Evolutionary conservation across 92 coral and sea anemone species (phyloP).

Genomic region (Heteractis magnifica): DNA sequence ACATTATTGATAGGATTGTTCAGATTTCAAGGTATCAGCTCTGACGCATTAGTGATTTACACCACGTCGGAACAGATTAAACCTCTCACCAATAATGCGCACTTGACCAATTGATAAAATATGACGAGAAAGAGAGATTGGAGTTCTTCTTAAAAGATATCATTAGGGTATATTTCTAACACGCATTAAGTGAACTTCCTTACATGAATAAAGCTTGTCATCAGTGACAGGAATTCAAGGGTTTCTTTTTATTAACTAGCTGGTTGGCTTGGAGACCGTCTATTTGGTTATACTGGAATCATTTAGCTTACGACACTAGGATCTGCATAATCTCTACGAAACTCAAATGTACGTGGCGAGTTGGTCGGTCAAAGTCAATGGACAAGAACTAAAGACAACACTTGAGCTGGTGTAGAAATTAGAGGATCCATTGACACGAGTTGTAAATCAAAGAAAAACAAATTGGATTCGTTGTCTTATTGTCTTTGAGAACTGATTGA

Average conservation of each 20-base stretch:
- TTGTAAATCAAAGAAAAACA: constrained; percentile 31
- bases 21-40: constrained; percentile 5
- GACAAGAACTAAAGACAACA: background rate
- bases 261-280: constrained; percentile 26
- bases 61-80: constrained; percentile 35
- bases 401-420: background rate
- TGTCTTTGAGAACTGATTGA: constrained; percentile 60
- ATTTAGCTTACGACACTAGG: background rate
- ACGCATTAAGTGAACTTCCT: constrained; percentile 24
- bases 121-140: background rate
- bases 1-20: constrained; percentile 28
- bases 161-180: constrained; percentile 28
- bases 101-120: constrained; percentile 25
- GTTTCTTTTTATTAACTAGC: constrained; percentile 17
- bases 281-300: constrained; percentile 22
- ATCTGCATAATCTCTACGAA: background rate
- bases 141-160: constrained; percentile 22
- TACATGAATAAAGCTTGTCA: constrained; percentile 45
- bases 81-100: background rate
- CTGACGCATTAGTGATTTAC: constrained; percentile 19
- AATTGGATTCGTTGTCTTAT: constrained; percentile 60
- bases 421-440: constrained; percentile 20
- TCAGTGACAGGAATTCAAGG: constrained; percentile 23
- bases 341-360: background rate
- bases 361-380: background rate